phyloP scores from a whole-genome alignment of 1,140 invertebrate species.

The Cecropterus lyciades region DNA sequence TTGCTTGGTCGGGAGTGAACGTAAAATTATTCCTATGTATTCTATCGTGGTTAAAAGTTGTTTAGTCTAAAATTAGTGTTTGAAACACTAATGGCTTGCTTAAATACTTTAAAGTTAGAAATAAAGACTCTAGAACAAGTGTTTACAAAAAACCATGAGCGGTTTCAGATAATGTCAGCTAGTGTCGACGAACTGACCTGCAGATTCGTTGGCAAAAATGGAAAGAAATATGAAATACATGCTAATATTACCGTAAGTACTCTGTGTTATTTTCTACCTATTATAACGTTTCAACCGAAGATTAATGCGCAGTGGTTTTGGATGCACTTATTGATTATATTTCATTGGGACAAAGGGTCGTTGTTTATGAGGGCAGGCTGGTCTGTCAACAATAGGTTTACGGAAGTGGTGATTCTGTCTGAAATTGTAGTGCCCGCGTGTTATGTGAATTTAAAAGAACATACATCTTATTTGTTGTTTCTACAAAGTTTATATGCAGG shows the following conservation, averaged over 20 bases:
- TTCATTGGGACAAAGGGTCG: slow-evolving; percentile 77
- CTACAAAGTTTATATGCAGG: slow-evolving; percentile 27
- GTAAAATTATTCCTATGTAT: slow-evolving; percentile 79
- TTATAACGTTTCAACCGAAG: neutral
- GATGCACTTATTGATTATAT: slow-evolving; percentile 76
- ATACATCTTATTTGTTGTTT: slow-evolving; percentile 17
- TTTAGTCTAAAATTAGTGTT: slow-evolving; percentile 78
- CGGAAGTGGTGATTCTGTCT: slow-evolving; percentile 63
- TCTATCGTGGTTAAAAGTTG: slow-evolving; percentile 71
- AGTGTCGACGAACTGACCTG: slow-evolving; percentile 99
- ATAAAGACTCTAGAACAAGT: slow-evolving; percentile 97
- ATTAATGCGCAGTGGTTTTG: slow-evolving; percentile 9
- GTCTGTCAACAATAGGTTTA: slow-evolving; percentile 82
- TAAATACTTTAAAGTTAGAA: slow-evolving; percentile 98
- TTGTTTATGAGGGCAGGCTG: slow-evolving; percentile 82
- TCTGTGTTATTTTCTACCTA: slow-evolving; percentile 14
- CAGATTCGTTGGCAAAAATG: slow-evolving; percentile 97
- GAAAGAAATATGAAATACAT: slow-evolving; percentile 98
- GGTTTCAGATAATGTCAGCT: slow-evolving; percentile 98
- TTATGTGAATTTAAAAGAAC: slow-evolving; percentile 22
- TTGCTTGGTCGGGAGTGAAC: slow-evolving; percentile 81
- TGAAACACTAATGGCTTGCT: slow-evolving; percentile 94
- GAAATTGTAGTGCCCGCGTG: slow-evolving; percentile 37
- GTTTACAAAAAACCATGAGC: slow-evolving; percentile 97
- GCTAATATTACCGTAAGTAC: slow-evolving; percentile 98